phyloP scores from a whole-genome alignment of 2,113 vertebrate genomes.

The Pachycephala philippinensis region DNA sequence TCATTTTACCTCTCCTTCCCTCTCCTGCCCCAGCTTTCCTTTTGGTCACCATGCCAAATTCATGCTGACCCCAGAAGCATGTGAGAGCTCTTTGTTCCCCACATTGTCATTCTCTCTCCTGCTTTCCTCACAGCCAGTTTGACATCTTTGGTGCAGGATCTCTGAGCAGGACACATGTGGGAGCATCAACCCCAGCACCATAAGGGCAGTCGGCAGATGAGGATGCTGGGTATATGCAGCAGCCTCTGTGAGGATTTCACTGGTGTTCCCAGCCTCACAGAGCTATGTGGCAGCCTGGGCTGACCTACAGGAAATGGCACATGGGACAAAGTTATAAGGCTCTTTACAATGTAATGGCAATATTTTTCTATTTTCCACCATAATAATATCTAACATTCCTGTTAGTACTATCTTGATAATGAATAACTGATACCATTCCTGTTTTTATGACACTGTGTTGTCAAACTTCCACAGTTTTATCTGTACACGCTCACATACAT shows the following conservation, averaged over 20 bases:
- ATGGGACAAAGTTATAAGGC: not conserved
- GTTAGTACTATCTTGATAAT: not conserved
- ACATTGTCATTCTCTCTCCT: not conserved
- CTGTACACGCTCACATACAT: not conserved
- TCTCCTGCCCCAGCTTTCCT: not conserved
- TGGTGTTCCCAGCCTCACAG: not conserved
- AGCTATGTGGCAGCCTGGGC: not conserved
- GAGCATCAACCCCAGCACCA: not conserved
- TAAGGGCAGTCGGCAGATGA: not conserved
- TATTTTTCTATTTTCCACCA: not conserved
- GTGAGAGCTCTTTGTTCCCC: rapidly evolving
- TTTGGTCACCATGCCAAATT: not conserved
- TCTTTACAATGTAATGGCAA: not conserved
- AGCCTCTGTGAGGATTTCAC: not conserved
- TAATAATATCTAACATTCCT: not conserved
- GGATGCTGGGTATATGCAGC: not conserved
- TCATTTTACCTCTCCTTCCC: not conserved
- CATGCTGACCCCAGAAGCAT: not conserved
- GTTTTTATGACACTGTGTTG: not conserved
- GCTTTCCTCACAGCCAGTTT: not conserved
- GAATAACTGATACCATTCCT: not conserved
- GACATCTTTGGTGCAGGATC: not conserved
- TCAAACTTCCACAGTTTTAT: not conserved
- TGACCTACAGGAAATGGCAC: not conserved
- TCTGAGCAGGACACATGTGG: rapidly evolving